phyloP scores from a whole-genome alignment of 2,888 invertebrate genomes.

The Lucinisca nassula region DNA sequence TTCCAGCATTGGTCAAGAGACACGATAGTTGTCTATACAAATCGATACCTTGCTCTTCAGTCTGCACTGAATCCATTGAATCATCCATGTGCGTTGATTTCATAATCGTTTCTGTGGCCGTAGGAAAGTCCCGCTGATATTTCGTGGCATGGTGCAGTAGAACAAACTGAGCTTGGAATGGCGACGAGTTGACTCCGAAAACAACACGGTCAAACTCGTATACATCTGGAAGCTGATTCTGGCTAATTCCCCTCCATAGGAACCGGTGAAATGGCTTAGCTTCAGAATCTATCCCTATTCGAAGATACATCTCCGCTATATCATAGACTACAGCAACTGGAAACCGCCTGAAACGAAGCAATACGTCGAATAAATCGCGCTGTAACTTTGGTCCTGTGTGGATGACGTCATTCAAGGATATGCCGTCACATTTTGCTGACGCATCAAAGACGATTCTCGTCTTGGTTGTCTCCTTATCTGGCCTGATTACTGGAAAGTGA shows the following conservation, averaged over 20 bases:
- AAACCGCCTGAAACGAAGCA: no score
- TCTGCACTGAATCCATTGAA: not conserved
- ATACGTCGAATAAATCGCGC: no score
- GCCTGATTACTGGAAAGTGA: slow-evolving; percentile 30
- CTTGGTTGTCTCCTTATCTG: no score
- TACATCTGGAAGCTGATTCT: no score
- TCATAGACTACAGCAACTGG: no score
- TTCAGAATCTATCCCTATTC: no score
- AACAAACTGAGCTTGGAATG: no score
- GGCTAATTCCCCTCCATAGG: no score
- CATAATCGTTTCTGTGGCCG: not conserved
- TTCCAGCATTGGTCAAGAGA: not conserved
- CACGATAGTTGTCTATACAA: slow-evolving; percentile 12
- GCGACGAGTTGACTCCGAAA: no score
- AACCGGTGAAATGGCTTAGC: no score
- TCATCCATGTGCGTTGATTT: not conserved
- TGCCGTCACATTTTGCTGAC: slow-evolving; percentile 39
- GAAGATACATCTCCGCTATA: no score
- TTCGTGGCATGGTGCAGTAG: not conserved
- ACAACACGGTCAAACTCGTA: no score
- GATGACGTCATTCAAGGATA: slow-evolving; percentile 50
- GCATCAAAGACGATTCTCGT: slow-evolving; percentile 54
- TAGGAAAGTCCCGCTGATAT: not conserved
- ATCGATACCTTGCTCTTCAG: not conserved
- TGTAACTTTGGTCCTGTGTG: slow-evolving; percentile 67